Conservation (phyloP, 2,888 invertebrate species). For the Habroteleia sp. region DNA sequence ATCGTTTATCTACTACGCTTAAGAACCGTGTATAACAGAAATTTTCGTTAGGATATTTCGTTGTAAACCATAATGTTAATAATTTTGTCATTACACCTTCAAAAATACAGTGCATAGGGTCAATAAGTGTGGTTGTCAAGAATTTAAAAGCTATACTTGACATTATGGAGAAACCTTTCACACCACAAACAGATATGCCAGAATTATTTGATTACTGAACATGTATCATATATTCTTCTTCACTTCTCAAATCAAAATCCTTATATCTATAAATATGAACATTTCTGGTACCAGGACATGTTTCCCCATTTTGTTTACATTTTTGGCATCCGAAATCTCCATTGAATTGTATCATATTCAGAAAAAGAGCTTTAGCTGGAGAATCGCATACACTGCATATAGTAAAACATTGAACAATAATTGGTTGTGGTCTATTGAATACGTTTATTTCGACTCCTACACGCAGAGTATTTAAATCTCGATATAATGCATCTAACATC, state of each 20-base stretch:
- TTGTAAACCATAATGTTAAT: slow-evolving; percentile 12
- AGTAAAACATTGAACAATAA: slow-evolving; percentile 15
- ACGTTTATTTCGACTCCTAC: slow-evolving; percentile 3
- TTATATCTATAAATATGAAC: slow-evolving; percentile 10
- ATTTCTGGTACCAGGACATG: neutral
- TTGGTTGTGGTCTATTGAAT: neutral
- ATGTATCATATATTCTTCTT: neutral
- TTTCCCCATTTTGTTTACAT: slow-evolving; percentile 23
- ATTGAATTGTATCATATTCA: slow-evolving; percentile 30
- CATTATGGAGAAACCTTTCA: slow-evolving; percentile 15
- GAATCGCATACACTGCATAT: slow-evolving; percentile 18
- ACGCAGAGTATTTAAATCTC: neutral
- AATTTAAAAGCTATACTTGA: slow-evolving; percentile 2
- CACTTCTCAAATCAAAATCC: neutral
- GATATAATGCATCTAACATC: slow-evolving; percentile 24
- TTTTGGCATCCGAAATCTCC: slow-evolving; percentile 24
- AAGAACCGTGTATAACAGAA: neutral
- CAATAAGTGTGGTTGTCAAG: slow-evolving; percentile 5
- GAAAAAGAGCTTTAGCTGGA: slow-evolving; percentile 10
- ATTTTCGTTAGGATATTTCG: neutral
- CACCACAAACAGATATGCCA: neutral
- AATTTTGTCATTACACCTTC: slow-evolving; percentile 16
- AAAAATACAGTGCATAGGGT: slow-evolving; percentile 24
- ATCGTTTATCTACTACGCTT: slow-evolving; percentile 6
- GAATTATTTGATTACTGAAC: neutral